Base-by-base conservation (phyloP, 2,797 vertebrate genomes). In the Bothrops alternatus region DNA sequence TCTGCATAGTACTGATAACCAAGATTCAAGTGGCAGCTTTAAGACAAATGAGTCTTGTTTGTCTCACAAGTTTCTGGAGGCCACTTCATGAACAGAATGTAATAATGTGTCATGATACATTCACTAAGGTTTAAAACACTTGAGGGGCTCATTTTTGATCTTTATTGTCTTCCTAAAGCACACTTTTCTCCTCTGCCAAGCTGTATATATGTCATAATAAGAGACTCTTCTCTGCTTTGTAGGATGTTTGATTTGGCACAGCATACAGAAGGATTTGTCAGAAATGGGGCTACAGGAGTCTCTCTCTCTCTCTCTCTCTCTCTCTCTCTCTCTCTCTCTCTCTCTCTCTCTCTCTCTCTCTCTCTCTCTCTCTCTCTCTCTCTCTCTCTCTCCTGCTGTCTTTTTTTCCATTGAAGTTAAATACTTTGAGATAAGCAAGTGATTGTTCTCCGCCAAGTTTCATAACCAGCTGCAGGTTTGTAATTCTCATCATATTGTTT, bases 261-360 rank as follows among this genome's bases (percentile, higher is more conserved):
- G 23, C 32, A 25, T 11, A 86, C 25, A 86, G 56, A 78, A 89
- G n/a, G n/a, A 65, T 32, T 89, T 86, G 73, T 90, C 50, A 86
- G 58, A 94, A 96, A 97, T 96, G 91, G 92, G 4, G 86, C 93
- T 93, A 91, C 96, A 95, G 20, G 28, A 6, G 11, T 50, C 6
- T 28, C 61, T 58, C 25, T 23, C 53, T 53, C 58, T 65, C n/a
- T 37, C 50, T n/a, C 16, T 47, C 25, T 85, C 58, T 37, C 50
- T n/a, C 10, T 57, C 14, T 82, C 58, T 42, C 42, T 42, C 42
- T 42, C 42, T 58, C 25, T 23, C 53, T 61, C 58, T 65, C n/a
- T 55, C 50, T n/a, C 16, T 57, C 25, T 85, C 58, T 55, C 47
- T n/a, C n/a, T n/a, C n/a, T n/a, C n/a, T n/a, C 10, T 57, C 14